Evolutionary conservation across 2,797 vertebrate genomes (phyloP), one percentile per base, ranked within the genome.

Genomic region (Karalla daura): DNA sequence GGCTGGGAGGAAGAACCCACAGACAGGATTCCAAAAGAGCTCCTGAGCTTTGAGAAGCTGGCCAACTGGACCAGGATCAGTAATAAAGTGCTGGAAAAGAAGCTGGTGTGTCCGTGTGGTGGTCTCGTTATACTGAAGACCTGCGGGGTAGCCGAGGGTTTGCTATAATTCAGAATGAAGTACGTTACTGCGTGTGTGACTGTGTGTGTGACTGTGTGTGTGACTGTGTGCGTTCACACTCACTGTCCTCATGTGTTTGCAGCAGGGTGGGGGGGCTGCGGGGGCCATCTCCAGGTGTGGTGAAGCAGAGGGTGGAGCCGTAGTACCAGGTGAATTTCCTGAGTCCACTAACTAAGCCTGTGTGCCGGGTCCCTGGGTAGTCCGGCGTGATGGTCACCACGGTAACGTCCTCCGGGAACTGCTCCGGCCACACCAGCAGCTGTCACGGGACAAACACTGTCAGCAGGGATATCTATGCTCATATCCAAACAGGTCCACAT

Each of bases 271-370:
- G 94, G 0, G 84, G 2, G 78, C 97, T 98, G 0, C 89, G 91
- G 0, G 97, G 97, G 8, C 97, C 97, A 0, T 98, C 95, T 1
- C 97, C 97, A 0, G 97, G 97, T 0, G 97, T 98, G 24, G 97
- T 99, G 86, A 98, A 99, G 63, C 97, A 98, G 56, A 98, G 94
- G 20, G 95, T 94, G 0, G 96, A 95, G 0, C 95, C 91, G 5
- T 94, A 93, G 86, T 99, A 99, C 51, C 92, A 78, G 5, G 95
- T 96, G 79, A 97, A 99, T 67, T 99, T 99, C 88, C 78, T 93
- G 76, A 99, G 90, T 66, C 93, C 94, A 1, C 86, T 92, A 77
- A 99, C 94, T 63, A 93, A 89, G n/a, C 96, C 96, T 0, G 94
- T 94, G 79, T 98, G 97, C 7, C 92, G 92, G 15, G 95, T 92